Conservation (phyloP, 2,797 vertebrate species). For the Propithecus deckenii region DNA sequence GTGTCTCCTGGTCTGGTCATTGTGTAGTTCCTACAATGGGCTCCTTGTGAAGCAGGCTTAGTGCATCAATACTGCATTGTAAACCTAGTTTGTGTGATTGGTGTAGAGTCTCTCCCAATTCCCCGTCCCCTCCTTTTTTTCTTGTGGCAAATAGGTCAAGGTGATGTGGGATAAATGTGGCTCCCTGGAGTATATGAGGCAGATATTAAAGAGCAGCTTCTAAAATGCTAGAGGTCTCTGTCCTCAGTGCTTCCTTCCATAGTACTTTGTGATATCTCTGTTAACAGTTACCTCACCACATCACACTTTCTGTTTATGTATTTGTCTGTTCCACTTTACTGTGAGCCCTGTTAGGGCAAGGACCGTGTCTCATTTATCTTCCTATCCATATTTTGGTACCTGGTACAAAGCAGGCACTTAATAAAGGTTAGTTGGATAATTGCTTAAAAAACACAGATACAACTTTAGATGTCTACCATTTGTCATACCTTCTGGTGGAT, state of each 20-base stretch:
- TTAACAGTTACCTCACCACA: not conserved
- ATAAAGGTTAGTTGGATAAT: not conserved
- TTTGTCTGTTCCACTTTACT: not conserved
- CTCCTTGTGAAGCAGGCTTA: constrained; percentile 75
- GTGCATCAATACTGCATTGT: constrained; percentile 75
- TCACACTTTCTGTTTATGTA: not conserved
- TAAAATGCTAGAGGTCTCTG: not conserved
- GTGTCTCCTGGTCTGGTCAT: constrained; percentile 74
- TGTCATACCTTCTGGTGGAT: not conserved
- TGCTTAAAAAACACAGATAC: not conserved
- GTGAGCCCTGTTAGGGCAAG: not conserved
- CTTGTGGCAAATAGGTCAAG: constrained; percentile 65
- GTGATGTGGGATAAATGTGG: constrained; percentile 68
- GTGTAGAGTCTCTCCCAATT: not conserved
- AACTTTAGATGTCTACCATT: not conserved
- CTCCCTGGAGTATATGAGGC: not conserved
- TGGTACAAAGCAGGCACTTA: not conserved
- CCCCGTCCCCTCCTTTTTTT: constrained; percentile 19
- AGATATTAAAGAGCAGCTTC: not conserved
- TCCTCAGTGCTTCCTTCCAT: not conserved
- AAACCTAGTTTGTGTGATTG: constrained; percentile 70
- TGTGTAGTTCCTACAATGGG: constrained; percentile 79
- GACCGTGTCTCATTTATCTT: not conserved
- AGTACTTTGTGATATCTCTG: not conserved
- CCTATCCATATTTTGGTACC: not conserved